These are phyloP conservation scores for Xylocopa sonorina DNA, from an alignment of 1,140 invertebrate species.

Conservation along the genomic window DNA sequence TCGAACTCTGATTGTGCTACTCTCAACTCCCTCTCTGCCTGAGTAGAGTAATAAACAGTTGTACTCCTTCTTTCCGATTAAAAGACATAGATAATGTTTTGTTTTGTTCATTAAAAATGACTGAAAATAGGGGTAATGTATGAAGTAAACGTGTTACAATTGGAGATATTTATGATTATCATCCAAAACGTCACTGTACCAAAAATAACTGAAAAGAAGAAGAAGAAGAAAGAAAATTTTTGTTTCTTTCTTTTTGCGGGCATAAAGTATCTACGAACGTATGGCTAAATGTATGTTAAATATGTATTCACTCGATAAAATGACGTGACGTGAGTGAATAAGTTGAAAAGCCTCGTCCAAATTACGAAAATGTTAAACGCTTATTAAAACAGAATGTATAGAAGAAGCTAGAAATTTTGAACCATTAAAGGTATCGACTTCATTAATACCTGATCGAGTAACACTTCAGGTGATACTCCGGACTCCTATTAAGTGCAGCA, in stretches of 20 bases:
- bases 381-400: not conserved
- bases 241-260: too few relatives aligned
- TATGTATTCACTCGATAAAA: too few relatives aligned
- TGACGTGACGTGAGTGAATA: not conserved
- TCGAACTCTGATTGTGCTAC: conserved; percentile 96
- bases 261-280: too few relatives aligned
- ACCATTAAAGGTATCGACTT: conserved; percentile 39
- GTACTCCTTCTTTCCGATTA: conserved; percentile 54
- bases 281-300: too few relatives aligned
- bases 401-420: not conserved
- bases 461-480: conserved; percentile 88
- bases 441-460: conserved; percentile 88
- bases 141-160: not conserved
- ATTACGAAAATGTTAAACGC: not conserved
- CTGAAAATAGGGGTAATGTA: not conserved
- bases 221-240: too few relatives aligned
- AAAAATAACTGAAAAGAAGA: too few relatives aligned
- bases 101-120: conserved; percentile 24
- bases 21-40: conserved; percentile 95
- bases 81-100: not conserved
- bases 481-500: conserved; percentile 86
- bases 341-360: not conserved
- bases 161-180: not conserved
- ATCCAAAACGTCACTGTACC: not conserved
- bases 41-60: conserved; percentile 68